Conservation (phyloP, 2,888 invertebrate genomes). For the Pyrochroa serraticornis region DNA sequence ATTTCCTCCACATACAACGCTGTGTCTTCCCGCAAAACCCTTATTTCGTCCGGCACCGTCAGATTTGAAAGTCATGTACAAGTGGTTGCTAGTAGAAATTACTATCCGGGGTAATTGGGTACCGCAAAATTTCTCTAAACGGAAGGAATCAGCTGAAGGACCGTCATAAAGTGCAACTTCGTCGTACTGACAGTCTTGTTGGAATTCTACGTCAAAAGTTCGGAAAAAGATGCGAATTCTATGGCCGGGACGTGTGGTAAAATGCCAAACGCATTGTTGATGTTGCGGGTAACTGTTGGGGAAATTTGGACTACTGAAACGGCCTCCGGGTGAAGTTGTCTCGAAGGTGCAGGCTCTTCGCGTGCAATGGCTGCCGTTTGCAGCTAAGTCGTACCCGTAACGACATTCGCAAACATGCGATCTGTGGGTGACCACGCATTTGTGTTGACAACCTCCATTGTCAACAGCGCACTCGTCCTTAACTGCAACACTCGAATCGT, state of each 20-base stretch:
- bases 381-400: constrained; percentile 93
- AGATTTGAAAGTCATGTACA: constrained; percentile 95
- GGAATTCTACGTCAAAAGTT: constrained; percentile 94
- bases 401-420: constrained; percentile 94
- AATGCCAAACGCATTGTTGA: constrained; percentile 97
- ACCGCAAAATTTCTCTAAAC: constrained; percentile 91
- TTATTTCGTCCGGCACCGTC: constrained; percentile 93
- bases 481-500: constrained; percentile 62
- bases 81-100: constrained; percentile 84
- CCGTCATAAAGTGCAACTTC: constrained; percentile 95
- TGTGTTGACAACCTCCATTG: constrained; percentile 97
- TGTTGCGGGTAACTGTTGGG: constrained; percentile 92
- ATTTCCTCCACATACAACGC: constrained; percentile 94
- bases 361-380: constrained; percentile 94
- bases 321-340: constrained; percentile 82
- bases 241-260: constrained; percentile 95
- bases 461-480: constrained; percentile 96
- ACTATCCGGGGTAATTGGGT: constrained; percentile 89
- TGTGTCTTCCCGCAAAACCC: constrained; percentile 92
- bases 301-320: constrained; percentile 87
- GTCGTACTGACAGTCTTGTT: constrained; percentile 97
- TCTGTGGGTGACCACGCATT: constrained; percentile 92
- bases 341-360: constrained; percentile 98
- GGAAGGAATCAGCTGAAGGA: constrained; percentile 80
- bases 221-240: constrained; percentile 91